Base-by-base conservation (phyloP, 2,797 vertebrate species). In the Alectoris magna region DNA sequence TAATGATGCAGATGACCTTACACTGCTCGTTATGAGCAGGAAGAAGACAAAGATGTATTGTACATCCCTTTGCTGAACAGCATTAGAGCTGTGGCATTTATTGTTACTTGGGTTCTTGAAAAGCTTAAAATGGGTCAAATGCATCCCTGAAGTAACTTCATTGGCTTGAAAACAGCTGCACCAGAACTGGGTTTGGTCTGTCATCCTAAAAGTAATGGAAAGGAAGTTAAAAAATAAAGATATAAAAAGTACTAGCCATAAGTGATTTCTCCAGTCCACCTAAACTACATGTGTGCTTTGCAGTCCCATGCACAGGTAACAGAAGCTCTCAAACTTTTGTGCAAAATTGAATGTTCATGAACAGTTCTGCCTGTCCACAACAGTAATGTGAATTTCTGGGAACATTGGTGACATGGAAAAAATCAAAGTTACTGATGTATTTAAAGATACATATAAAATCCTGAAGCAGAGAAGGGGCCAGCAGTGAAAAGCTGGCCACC, bases 1-100 rank as follows among this genome's bases (percentile, higher is more conserved):
- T 96, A 97, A 97, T 94, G 96, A 95, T 90, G 69, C 64, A 60
- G 89, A 94, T 96, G 96, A 97, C 97, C 97, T 96, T 96, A 94
- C 88, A 95, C 94, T 73, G 88, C 87, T 92, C 12, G 51, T 95
- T 96, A 96, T n/a, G 95, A 96, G 91, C 95, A 82, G 91, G 66
- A 90, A 80, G 95, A 96, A 97, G 97, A 97, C 97, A 98, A 96
- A 97, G 97, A 93, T 78, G 78, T 82, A 97, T 93, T 91, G 93
- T 92, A 84, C 69, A 69, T 24, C 71, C 66, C 88, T 84, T 70
- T 88, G 93, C 91, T 72, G 83, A 94, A 76, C 85, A 64, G 73
- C 93, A 63, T 84, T 92, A 6, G 7, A 92, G 86, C 91, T 72
- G 72, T 63, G 78, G 91, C 84, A 91, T 97, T 96, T 96, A 59